phyloP scores from a whole-genome alignment of 2,113 vertebrate species.

The Forbesichthys agassizii region DNA sequence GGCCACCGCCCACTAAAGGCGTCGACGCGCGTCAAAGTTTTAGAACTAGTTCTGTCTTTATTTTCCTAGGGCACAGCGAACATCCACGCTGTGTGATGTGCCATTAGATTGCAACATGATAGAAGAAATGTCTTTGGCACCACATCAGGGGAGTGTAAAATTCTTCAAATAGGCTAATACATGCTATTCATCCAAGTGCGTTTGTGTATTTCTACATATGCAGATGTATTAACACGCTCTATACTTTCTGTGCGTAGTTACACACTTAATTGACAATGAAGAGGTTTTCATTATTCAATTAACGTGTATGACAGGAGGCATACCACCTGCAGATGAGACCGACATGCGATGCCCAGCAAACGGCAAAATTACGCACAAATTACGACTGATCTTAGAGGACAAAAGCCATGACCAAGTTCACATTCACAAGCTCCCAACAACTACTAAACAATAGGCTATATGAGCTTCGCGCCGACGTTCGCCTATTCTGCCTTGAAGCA shows the following conservation, averaged over 20 bases:
- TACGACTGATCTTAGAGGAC: neutral
- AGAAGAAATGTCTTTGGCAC: too few species aligned
- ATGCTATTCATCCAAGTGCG: neutral
- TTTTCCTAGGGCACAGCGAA: conserved; percentile 9
- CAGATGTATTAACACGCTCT: neutral
- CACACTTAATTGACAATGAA: conserved; percentile 10
- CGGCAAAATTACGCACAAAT: conserved; percentile 59
- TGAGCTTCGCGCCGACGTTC: neutral
- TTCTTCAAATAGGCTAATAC: neutral
- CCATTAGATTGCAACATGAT: too few species aligned
- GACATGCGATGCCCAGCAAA: conserved; percentile 7
- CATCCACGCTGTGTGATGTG: neutral
- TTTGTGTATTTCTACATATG: neutral
- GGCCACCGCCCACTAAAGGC: too few species aligned
- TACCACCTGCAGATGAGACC: conserved; percentile 12
- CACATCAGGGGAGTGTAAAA: too few species aligned
- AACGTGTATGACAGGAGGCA: neutral
- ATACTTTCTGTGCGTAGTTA: conserved; percentile 16
- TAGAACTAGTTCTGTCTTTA: neutral
- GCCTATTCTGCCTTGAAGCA: conserved; percentile 50
- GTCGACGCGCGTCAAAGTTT: too few species aligned
- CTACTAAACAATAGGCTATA: conserved; percentile 11
- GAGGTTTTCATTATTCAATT: conserved; percentile 28
- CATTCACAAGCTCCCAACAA: conserved; percentile 34
- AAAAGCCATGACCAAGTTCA: conserved; percentile 32